These are phyloP conservation scores for Sminthurinus aureus DNA, from an alignment of 2,888 invertebrate genomes.

Conservation along the genomic window DNA sequence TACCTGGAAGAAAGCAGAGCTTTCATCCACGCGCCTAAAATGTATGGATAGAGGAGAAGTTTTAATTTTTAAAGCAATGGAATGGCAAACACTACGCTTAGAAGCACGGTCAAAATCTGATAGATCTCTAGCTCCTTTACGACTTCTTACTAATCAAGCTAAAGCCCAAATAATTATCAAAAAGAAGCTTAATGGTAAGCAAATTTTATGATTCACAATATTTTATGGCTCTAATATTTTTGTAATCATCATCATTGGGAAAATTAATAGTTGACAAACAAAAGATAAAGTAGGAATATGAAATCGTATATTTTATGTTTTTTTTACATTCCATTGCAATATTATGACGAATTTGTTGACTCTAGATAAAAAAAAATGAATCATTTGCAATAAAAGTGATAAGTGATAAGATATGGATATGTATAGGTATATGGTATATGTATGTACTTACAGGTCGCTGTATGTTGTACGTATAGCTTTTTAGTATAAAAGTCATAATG, in stretches of 20 bases:
- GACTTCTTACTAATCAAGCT: slow-evolving; percentile 92
- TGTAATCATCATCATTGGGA: too few relatives aligned
- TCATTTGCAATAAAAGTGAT: not conserved
- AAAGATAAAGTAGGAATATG: too few relatives aligned
- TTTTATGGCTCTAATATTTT: too few relatives aligned
- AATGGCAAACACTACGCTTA: slow-evolving; percentile 96
- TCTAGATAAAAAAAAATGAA: not conserved
- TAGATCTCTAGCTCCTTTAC: slow-evolving; percentile 78
- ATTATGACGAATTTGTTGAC: not conserved
- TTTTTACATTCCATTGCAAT: not conserved
- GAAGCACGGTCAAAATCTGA: slow-evolving; percentile 88
- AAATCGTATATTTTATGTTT: too few relatives aligned
- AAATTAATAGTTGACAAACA: too few relatives aligned
- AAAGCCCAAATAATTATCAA: slow-evolving; percentile 95
- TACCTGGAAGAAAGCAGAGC: slow-evolving; percentile 84
- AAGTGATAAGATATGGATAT: too few relatives aligned
- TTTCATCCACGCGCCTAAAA: slow-evolving; percentile 90
- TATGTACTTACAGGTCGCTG: too few relatives aligned
- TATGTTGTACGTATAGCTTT: too few relatives aligned
- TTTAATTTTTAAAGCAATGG: slow-evolving; percentile 94
- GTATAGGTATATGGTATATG: not conserved
- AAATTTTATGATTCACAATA: not conserved
- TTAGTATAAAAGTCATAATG: not conserved
- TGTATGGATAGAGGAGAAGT: slow-evolving; percentile 87
- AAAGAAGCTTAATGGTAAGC: slow-evolving; percentile 82